Percentiles rank a stretch among this genome's conserved stretches.
Evolutionary conservation across 1,140 invertebrate genomes (phyloP).

Genomic region (Drosophila jambulina): DNA sequence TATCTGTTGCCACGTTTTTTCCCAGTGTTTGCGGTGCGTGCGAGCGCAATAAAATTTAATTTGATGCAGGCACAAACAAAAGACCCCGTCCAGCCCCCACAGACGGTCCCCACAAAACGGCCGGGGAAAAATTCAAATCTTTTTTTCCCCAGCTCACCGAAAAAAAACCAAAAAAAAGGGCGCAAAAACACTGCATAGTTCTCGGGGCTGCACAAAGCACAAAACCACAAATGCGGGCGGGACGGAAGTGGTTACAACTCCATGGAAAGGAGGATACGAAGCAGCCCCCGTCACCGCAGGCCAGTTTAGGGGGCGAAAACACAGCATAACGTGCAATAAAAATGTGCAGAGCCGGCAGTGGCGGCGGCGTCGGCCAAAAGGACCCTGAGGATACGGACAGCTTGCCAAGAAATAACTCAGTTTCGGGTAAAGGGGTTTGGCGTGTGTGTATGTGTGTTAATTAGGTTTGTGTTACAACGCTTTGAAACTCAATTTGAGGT

Average conservation of each 20-base stretch:
- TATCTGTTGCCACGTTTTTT: slow-evolving; percentile 27
- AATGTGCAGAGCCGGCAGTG: slow-evolving; percentile 53
- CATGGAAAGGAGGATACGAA: slow-evolving; percentile 47
- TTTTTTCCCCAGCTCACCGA: slow-evolving; percentile 1
- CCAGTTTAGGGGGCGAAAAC: slow-evolving; percentile 45
- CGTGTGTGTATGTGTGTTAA: slow-evolving; percentile 55
- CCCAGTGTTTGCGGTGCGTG: slow-evolving; percentile 52
- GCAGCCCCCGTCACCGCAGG: slow-evolving; percentile 17
- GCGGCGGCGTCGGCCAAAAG: slow-evolving; percentile 17
- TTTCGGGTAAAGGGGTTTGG: slow-evolving; percentile 4
- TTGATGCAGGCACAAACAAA: slow-evolving; percentile 58
- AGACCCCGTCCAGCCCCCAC: slow-evolving; percentile 9
- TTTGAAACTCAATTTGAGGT: slow-evolving; percentile 32
- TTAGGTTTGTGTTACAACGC: slow-evolving; percentile 61
- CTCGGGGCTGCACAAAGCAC: slow-evolving; percentile 58
- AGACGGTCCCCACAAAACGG: slow-evolving; percentile 10
- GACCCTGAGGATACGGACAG: slow-evolving; percentile 26
- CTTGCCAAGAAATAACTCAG: slow-evolving; percentile 41
- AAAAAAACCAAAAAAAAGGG: slow-evolving; percentile 17
- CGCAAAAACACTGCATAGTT: slow-evolving; percentile 69
- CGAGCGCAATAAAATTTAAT: slow-evolving; percentile 75
- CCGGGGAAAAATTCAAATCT: slow-evolving; percentile 5
- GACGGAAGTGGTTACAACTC: slow-evolving; percentile 69
- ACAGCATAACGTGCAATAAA: slow-evolving; percentile 73
- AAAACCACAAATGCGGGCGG: slow-evolving; percentile 68